Evolutionary conservation across 1,140 invertebrate genomes (phyloP).

Genomic region (Drosophila sturtevanti): DNA sequence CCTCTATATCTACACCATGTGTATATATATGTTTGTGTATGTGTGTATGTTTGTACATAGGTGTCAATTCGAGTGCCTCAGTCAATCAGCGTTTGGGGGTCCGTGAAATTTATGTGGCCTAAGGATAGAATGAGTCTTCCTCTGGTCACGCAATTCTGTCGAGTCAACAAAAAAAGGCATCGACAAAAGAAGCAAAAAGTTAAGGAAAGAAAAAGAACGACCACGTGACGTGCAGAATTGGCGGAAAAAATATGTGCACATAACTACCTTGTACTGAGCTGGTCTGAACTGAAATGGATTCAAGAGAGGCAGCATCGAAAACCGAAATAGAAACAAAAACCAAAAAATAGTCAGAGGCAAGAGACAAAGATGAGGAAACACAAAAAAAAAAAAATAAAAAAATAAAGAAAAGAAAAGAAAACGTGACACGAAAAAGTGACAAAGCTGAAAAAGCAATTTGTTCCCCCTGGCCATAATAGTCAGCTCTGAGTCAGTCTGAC

Average conservation of each 20-base stretch:
- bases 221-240: conserved; percentile 71
- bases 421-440: conserved; percentile 72
- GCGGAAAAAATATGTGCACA: conserved; percentile 64
- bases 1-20: not conserved
- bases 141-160: conserved; percentile 65
- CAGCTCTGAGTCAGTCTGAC: conserved; percentile 48
- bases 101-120: conserved; percentile 44
- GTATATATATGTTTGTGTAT: not conserved
- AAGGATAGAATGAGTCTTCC: conserved; percentile 4
- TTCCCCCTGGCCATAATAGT: conserved; percentile 62
- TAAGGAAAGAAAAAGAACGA: conserved; percentile 17
- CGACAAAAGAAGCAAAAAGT: conserved; percentile 27
- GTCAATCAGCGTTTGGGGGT: conserved; percentile 58
- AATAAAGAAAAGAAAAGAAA: conserved; percentile 29
- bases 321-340: not conserved
- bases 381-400: not conserved
- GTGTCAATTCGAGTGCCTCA: conserved; percentile 63
- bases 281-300: not conserved
- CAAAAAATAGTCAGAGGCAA: conserved; percentile 27
- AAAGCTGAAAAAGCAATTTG: conserved; percentile 81
- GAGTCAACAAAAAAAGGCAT: conserved; percentile 57
- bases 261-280: conserved; percentile 39
- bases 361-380: conserved; percentile 24
- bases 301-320: not conserved
- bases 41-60: conserved; percentile 30